These are phyloP conservation scores for Periphyllus acericola DNA, from an alignment of 2,888 invertebrate species.

Conservation along the genomic window DNA sequence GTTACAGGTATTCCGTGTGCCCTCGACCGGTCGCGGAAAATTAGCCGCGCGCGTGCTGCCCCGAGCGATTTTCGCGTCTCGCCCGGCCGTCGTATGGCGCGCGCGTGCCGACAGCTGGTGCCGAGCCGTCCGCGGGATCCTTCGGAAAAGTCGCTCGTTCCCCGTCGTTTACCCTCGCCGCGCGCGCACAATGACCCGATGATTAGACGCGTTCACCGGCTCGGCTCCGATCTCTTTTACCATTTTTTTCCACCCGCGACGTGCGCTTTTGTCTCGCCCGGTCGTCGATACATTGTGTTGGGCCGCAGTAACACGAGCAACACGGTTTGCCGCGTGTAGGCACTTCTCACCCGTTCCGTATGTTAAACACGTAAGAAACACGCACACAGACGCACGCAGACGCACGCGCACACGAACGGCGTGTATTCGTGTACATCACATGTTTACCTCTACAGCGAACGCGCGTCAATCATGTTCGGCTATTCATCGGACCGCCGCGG, in stretches of 20 bases:
- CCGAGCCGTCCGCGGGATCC: background rate
- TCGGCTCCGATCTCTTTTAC: too few relatives aligned
- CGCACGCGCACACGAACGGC: background rate
- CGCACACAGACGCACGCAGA: too few relatives aligned
- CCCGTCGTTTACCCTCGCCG: background rate
- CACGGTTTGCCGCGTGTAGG: background rate
- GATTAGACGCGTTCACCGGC: background rate
- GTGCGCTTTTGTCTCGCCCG: background rate
- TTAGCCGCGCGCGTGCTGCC: background rate
- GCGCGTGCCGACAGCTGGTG: background rate
- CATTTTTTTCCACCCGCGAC: background rate
- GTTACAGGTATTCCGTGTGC: too few relatives aligned
- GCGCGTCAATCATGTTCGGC: background rate
- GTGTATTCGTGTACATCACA: background rate
- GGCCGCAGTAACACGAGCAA: background rate
- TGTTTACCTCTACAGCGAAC: background rate
- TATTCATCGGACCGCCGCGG: background rate
- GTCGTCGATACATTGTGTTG: background rate
- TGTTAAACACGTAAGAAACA: background rate
- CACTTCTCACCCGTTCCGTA: background rate
- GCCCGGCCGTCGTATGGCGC: background rate
- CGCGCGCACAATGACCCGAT: slow-evolving; percentile 28
- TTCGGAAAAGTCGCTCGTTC: background rate
- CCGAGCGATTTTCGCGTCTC: background rate
- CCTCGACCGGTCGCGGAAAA: too few relatives aligned